A percentile compares a stretch with the other conserved stretches of the same genome.
Evolutionary conservation across 2,888 invertebrate species (phyloP).

Genomic region (Graphium colonna): DNA sequence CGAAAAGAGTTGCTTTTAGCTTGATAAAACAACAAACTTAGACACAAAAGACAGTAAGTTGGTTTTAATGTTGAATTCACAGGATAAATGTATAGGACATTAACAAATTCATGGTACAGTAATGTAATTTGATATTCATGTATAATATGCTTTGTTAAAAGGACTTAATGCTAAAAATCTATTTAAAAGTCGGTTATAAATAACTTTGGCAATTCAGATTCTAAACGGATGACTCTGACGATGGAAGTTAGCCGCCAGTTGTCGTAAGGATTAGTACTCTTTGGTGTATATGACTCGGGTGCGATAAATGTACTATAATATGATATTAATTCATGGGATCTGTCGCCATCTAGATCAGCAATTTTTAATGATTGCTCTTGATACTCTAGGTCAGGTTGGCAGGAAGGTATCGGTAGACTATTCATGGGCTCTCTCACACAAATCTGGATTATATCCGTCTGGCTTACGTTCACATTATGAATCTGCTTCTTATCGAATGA

Average conservation of each 20-base stretch:
- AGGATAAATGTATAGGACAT: constrained; percentile 7
- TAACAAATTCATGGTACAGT: too few relatives aligned
- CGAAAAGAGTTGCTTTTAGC: too few relatives aligned
- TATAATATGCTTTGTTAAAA: too few relatives aligned
- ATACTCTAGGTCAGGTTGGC: constrained; percentile 87
- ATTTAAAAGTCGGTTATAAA: constrained; percentile 72
- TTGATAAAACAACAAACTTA: too few relatives aligned
- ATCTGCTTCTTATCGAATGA: constrained; percentile 87
- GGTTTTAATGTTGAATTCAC: constrained; percentile 2
- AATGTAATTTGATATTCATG: too few relatives aligned
- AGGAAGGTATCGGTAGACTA: constrained; percentile 62
- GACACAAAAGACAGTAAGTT: too few relatives aligned
- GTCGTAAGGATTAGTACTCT: constrained; percentile 57
- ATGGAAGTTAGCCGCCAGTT: constrained; percentile 84
- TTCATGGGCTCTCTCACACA: constrained; percentile 74
- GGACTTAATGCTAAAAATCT: background rate
- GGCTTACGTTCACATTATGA: constrained; percentile 86
- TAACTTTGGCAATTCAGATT: constrained; percentile 86
- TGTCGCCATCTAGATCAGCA: constrained; percentile 87
- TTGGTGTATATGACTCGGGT: constrained; percentile 56
- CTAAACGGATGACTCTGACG: constrained; percentile 84
- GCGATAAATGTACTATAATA: constrained; percentile 84
- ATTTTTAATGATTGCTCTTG: constrained; percentile 87
- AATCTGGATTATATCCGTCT: constrained; percentile 87
- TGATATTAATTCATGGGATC: constrained; percentile 87